A percentile compares a stretch with the other conserved stretches of the same genome.
These are phyloP conservation scores for Loxodonta africana DNA, from an alignment of 2,113 vertebrate genomes.

Conservation along the genomic window DNA sequence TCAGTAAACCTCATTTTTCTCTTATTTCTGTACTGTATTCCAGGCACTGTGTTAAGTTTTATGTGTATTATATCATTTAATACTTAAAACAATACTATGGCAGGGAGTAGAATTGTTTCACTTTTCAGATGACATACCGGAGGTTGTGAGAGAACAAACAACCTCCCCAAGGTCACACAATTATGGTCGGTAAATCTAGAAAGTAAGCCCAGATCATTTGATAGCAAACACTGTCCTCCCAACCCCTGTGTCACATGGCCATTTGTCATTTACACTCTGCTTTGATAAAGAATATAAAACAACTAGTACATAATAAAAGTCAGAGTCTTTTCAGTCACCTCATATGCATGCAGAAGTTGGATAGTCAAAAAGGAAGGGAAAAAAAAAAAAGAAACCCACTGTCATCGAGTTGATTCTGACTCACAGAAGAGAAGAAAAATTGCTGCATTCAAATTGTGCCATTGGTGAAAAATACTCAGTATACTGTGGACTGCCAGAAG, in stretches of 20 bases:
- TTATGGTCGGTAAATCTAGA: neutral
- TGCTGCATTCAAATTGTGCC: neutral
- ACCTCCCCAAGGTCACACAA: neutral
- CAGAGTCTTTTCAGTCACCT: neutral
- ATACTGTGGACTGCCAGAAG: neutral
- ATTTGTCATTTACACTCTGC: neutral
- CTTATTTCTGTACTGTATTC: neutral
- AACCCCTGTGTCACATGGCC: neutral
- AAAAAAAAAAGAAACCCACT: neutral
- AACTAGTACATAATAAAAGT: neutral
- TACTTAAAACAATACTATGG: neutral
- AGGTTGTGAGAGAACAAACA: neutral
- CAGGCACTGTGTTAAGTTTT: neutral
- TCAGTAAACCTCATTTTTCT: neutral
- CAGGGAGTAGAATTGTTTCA: neutral
- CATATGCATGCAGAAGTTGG: neutral
- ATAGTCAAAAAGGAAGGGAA: neutral
- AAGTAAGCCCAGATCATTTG: neutral
- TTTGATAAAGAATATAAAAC: neutral
- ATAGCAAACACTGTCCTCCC: neutral
- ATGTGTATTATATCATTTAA: neutral
- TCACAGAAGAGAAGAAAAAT: neutral
- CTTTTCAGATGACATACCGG: neutral
- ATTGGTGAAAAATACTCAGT: neutral
- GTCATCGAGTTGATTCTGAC: too few relatives aligned